These are phyloP conservation scores for Ornithoptera alexandrae DNA, from an alignment of 2,888 invertebrate species.

Conservation along the genomic window DNA sequence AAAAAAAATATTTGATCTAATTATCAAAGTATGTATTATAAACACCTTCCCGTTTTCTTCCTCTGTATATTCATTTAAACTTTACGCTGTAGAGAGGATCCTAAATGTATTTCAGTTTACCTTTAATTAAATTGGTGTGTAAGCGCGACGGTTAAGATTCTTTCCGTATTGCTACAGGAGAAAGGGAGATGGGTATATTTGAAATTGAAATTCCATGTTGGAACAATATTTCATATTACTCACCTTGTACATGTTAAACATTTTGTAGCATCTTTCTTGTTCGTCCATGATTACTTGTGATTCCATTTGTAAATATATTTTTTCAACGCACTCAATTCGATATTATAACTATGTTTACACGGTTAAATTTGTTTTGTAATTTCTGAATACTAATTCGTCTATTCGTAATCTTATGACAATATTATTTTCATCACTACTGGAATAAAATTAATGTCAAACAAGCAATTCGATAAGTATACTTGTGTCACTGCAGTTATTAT, in stretches of 20 bases:
- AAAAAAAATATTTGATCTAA: neutral
- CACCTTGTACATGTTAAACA: conserved; percentile 74
- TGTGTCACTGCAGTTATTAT: too few species aligned
- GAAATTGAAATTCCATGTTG: conserved; percentile 27
- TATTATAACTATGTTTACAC: neutral
- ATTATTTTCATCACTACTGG: too few species aligned
- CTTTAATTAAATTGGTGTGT: conserved; percentile 27
- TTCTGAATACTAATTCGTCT: too few species aligned
- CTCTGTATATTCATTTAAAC: neutral
- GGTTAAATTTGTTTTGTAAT: too few species aligned
- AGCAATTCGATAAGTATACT: too few species aligned
- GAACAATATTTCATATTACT: conserved; percentile 36
- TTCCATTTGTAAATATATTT: conserved; percentile 60
- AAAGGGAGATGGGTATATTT: conserved; percentile 23
- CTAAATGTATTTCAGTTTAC: conserved; percentile 29
- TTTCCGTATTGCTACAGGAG: conserved; percentile 9
- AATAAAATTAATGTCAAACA: too few species aligned
- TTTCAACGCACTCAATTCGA: conserved; percentile 20
- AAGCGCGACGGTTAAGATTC: conserved; percentile 27
- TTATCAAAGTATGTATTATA: neutral
- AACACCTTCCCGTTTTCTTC: neutral
- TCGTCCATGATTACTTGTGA: conserved; percentile 59
- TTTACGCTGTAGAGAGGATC: conserved; percentile 17
- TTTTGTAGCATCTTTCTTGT: conserved; percentile 67
- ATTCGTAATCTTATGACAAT: too few species aligned